A percentile compares a stretch with the other conserved stretches of the same genome.
Evolutionary conservation across 2,888 invertebrate genomes (phyloP).

Genomic region (Terebella lapidaria): DNA sequence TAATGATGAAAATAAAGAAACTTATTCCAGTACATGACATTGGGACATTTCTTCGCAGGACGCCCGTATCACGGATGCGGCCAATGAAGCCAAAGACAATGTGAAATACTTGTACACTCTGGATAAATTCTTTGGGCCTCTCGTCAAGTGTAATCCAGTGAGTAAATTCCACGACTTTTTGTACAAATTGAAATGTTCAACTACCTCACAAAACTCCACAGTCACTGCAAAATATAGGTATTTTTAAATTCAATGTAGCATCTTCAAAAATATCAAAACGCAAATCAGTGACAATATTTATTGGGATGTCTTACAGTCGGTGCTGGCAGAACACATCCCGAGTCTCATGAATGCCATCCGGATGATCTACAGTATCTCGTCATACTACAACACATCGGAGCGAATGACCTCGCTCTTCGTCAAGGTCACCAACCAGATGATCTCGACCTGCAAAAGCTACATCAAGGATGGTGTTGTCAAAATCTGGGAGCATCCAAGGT

Average conservation of each 20-base stretch:
- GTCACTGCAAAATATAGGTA: no score
- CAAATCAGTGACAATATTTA: no score
- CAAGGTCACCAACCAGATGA: slow-evolving; percentile 98
- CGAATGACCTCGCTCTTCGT: slow-evolving; percentile 94
- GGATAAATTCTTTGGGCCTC: slow-evolving; percentile 89
- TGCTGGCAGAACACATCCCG: slow-evolving; percentile 84
- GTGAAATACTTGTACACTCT: slow-evolving; percentile 90
- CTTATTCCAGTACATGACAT: background rate
- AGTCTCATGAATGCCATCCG: slow-evolving; percentile 86
- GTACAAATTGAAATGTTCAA: background rate
- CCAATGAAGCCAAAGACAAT: slow-evolving; percentile 92
- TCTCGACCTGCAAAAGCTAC: slow-evolving; percentile 89
- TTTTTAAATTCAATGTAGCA: no score
- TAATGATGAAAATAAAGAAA: background rate
- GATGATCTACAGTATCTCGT: slow-evolving; percentile 89
- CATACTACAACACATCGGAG: slow-evolving; percentile 94
- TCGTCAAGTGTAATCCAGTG: slow-evolving; percentile 88
- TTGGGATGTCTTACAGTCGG: slow-evolving; percentile 60
- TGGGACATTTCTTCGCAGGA: no score
- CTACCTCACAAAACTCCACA: no score
- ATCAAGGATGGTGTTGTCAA: slow-evolving; percentile 69
- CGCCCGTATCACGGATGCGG: slow-evolving; percentile 86
- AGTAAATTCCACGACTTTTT: slow-evolving; percentile 37
- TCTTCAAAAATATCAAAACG: no score
- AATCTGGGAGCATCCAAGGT: slow-evolving; percentile 84